phyloP scores from a whole-genome alignment of 2,113 vertebrate genomes.

The Rhagologus leucostigma region DNA sequence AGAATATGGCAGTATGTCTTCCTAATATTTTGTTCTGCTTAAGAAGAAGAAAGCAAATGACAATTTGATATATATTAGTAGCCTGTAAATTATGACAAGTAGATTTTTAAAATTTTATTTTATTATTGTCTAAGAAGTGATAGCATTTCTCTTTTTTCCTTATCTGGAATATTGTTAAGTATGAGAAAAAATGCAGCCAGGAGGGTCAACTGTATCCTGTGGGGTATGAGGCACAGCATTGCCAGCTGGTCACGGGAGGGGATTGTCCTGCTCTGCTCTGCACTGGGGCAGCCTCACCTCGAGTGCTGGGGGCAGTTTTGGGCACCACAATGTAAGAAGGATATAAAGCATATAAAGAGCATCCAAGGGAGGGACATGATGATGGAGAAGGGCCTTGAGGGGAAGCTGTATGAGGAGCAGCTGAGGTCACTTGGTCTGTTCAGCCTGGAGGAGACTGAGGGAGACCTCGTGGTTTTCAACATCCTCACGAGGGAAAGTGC shows the following conservation, averaged over 20 bases:
- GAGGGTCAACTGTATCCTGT: fast-evolving
- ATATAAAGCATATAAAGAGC: background rate
- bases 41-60: background rate
- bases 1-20: background rate
- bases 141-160: background rate
- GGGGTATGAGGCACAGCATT: background rate
- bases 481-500: fast-evolving
- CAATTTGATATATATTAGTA: background rate
- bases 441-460: background rate
- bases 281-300: fast-evolving
- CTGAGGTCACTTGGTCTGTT: background rate
- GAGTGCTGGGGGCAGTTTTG: background rate
- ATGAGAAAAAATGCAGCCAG: background rate
- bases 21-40: background rate
- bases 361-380: fast-evolving
- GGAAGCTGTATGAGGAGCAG: fast-evolving
- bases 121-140: background rate
- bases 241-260: fast-evolving
- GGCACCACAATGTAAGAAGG: fast-evolving
- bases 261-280: background rate
- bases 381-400: background rate
- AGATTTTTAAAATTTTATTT: background rate
- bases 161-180: background rate
- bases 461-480: background rate
- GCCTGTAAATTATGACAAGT: background rate